Base-by-base conservation (phyloP, 92 coral and sea anemone genomes). In the Metridium senile region DNA sequence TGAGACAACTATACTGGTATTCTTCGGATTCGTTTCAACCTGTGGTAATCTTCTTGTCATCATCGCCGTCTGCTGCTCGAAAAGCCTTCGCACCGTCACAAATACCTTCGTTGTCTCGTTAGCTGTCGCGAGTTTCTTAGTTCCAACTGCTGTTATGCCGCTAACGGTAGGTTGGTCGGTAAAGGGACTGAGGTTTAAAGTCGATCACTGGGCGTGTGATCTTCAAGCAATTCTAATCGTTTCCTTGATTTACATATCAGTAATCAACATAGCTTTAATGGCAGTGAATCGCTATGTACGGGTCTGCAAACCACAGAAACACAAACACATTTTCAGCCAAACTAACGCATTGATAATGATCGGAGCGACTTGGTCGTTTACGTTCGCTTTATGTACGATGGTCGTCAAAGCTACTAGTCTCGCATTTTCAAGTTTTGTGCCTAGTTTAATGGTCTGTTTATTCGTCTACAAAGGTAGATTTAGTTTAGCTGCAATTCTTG, bases 31-130 rank as follows among this genome's bases (percentile, higher is more conserved):
- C 65, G 21, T 58, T 34, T 29, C 68, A 47, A 39, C 34, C 32
- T 39, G 68, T 3, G 78, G 78, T 33, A 73, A 73, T 34, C 56
- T 73, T 34, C 78, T 73, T 29, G 78, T 73, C 9, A 43, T 73
- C 19, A 33, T 73, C 68, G 33, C 78, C 28, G 33, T 73, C 54
- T 73, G 56, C 32, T 63, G 78, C 8, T 51, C 31, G 18, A 70
- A 75, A 16, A 51, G 77, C 26, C 62, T 79, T 31, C 61, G 77
- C 29, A 61, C 77, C 46, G 58, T 66, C 18, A 70, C 77, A 19
- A 79, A 79, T 31, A 52, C 58, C 33, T 79, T 58, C 52, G 72
- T 79, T 9, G 19, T 70, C 22, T 79, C 84, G 27, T 47, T 79
- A 8, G 69, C 77, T 2, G 0, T 47, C 4, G 26, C 71, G 0